Conservation (phyloP, 2,113 vertebrate genomes). For the Sander vitreus region DNA sequence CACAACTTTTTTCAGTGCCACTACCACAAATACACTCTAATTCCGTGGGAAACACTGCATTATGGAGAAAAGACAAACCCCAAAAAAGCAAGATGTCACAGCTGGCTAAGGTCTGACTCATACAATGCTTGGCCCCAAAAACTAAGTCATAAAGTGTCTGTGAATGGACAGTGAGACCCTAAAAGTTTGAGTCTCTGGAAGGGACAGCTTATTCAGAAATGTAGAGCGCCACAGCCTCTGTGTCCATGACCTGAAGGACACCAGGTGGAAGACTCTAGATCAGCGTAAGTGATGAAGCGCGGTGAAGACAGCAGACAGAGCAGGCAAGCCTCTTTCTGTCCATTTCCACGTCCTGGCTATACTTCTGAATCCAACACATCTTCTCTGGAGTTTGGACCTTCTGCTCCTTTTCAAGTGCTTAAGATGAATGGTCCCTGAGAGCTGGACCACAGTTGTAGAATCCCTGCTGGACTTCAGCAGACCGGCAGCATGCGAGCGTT, state of each 20-base stretch:
- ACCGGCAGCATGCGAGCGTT: constrained; percentile 81
- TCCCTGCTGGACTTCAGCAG: constrained; percentile 68
- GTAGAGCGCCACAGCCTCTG: neutral
- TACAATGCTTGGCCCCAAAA: constrained; percentile 25
- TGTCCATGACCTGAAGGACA: constrained; percentile 15
- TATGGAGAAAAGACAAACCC: constrained; percentile 8
- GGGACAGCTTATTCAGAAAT: constrained; percentile 62
- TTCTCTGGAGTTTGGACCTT: constrained; percentile 42
- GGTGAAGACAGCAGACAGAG: constrained; percentile 26
- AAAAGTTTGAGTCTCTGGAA: constrained; percentile 15
- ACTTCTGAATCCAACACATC: constrained; percentile 12
- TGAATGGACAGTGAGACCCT: constrained; percentile 20
- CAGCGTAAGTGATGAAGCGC: constrained; percentile 26
- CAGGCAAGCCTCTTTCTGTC: neutral
- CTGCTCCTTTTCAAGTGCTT: constrained; percentile 58
- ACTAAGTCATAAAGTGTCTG: constrained; percentile 49
- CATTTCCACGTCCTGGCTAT: constrained; percentile 3
- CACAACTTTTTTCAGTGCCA: too few species aligned
- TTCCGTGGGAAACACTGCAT: too few species aligned
- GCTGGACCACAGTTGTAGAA: constrained; percentile 23
- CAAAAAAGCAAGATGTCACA: neutral
- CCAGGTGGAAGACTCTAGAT: constrained; percentile 31
- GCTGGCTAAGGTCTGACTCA: constrained; percentile 3
- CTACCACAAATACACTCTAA: too few species aligned
- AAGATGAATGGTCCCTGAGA: constrained; percentile 34